Percentiles rank a stretch among this genome's conserved stretches.
Conservation (phyloP, 1,140 invertebrate species). For the Lanistes nyassanus region DNA sequence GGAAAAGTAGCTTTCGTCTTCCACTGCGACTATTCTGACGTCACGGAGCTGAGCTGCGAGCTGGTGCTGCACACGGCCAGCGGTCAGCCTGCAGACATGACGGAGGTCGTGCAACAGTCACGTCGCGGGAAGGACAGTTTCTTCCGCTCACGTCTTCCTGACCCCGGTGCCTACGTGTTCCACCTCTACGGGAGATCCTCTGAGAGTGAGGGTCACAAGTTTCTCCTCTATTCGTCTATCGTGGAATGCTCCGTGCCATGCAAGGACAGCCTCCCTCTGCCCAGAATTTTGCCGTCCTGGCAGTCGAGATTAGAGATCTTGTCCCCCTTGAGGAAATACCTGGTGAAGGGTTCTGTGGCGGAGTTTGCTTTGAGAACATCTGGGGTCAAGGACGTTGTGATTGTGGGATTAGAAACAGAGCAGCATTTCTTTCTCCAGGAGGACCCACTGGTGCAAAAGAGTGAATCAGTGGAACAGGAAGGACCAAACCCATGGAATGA, state of each 20-base stretch:
- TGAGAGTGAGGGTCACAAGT: conserved; percentile 19
- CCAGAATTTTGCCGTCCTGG: conserved; percentile 9
- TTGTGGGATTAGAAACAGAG: not conserved
- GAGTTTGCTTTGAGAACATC: conserved; percentile 16
- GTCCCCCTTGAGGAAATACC: conserved; percentile 10
- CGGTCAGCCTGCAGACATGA: not conserved
- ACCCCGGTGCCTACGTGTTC: conserved; percentile 17
- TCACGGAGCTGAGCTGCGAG: conserved; percentile 10
- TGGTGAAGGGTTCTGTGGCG: conserved; percentile 4
- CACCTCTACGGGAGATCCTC: conserved; percentile 18
- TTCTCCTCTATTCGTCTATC: conserved; percentile 18
- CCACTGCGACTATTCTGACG: not conserved
- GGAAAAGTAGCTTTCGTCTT: conserved; percentile 19
- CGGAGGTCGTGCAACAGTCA: conserved; percentile 14
- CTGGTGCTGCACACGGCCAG: not conserved
- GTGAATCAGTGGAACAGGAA: not conserved
- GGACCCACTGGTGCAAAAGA: not conserved
- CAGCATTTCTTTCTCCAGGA: conserved; percentile 9
- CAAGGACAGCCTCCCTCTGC: conserved; percentile 19
- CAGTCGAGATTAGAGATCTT: conserved; percentile 8
- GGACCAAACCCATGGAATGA: not conserved
- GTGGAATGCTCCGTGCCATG: conserved; percentile 19
- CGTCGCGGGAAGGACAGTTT: not conserved
- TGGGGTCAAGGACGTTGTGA: conserved; percentile 7
- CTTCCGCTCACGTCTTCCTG: conserved; percentile 5